These are phyloP conservation scores for Hyposmocoma kahamanoa DNA, from an alignment of 1,140 invertebrate species.

Conservation along the genomic window DNA sequence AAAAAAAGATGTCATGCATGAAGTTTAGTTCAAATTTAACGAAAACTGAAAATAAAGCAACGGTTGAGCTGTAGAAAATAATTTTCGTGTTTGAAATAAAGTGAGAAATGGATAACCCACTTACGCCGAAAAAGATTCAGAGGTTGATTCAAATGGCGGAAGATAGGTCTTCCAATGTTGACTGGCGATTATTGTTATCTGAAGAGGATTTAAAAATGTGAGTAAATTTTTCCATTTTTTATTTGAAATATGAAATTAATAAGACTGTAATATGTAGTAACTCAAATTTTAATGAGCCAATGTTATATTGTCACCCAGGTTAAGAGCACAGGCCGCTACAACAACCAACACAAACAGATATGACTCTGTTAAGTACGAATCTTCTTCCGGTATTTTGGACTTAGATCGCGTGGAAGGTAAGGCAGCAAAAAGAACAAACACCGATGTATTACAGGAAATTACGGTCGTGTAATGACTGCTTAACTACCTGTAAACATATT, in stretches of 20 bases:
- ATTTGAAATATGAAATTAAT: no score
- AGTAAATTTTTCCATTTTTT: slow-evolving; percentile 1
- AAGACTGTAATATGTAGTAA: background rate
- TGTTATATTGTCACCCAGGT: background rate
- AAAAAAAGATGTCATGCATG: no score
- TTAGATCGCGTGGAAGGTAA: slow-evolving; percentile 55
- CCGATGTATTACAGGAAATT: no score
- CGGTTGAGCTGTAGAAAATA: no score
- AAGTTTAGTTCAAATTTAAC: no score
- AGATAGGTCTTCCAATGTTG: slow-evolving; percentile 47
- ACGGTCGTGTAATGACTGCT: no score
- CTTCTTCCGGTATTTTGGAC: slow-evolving; percentile 57
- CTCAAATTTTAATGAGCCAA: background rate
- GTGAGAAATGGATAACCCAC: slow-evolving; percentile 48
- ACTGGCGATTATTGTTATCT: slow-evolving; percentile 23
- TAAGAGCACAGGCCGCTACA: background rate
- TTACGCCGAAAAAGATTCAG: slow-evolving; percentile 62
- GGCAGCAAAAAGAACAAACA: no score
- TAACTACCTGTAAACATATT: no score
- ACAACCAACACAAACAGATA: slow-evolving; percentile 5
- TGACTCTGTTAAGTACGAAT: slow-evolving; percentile 35
- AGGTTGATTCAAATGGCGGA: slow-evolving; percentile 52
- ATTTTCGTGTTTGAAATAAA: background rate
- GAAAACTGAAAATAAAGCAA: no score
- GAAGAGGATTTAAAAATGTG: slow-evolving; percentile 37